Percentiles rank a stretch among this genome's conserved stretches.
Conservation (phyloP, 1,140 invertebrate species). For the Neodiprion virginianus region DNA sequence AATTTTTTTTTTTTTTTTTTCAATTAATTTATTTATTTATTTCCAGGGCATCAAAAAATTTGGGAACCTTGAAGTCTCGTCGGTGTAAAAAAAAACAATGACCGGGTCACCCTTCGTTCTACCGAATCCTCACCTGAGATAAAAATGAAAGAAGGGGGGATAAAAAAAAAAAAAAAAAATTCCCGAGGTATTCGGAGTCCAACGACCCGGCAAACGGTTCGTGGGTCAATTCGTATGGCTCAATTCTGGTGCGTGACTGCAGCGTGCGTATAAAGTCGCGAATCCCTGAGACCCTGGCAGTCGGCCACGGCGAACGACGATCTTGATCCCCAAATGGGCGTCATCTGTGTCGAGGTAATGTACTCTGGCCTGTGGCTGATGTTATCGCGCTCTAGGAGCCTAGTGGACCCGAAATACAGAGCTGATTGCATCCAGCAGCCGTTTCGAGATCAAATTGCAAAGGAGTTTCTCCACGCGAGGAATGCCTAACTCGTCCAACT, state of each 20-base stretch:
- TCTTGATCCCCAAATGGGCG: not conserved
- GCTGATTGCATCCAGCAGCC: not conserved
- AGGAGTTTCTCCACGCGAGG: not conserved
- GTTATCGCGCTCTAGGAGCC: not conserved
- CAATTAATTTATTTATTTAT: too few species aligned
- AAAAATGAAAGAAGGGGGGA: too few species aligned
- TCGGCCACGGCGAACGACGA: not conserved
- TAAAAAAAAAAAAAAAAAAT: too few species aligned
- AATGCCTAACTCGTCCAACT: too few species aligned
- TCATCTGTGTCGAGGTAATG: not conserved
- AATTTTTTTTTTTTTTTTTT: too few species aligned
- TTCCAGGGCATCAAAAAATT: too few species aligned
- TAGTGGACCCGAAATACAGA: not conserved
- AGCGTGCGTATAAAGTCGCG: not conserved
- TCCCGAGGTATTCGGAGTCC: not conserved
- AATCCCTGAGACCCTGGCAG: not conserved
- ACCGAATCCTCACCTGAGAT: too few species aligned
- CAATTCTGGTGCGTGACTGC: not conserved
- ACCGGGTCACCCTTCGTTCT: too few species aligned
- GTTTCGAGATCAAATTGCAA: not conserved
- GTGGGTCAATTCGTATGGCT: not conserved
- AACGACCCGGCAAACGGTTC: not conserved
- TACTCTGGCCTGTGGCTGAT: slow-evolving; percentile 3
- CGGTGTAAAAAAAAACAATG: too few species aligned
- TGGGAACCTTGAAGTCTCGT: too few species aligned